These are phyloP conservation scores for Hymenopus coronatus DNA, from an alignment of 2,888 invertebrate genomes.

Conservation along the genomic window DNA sequence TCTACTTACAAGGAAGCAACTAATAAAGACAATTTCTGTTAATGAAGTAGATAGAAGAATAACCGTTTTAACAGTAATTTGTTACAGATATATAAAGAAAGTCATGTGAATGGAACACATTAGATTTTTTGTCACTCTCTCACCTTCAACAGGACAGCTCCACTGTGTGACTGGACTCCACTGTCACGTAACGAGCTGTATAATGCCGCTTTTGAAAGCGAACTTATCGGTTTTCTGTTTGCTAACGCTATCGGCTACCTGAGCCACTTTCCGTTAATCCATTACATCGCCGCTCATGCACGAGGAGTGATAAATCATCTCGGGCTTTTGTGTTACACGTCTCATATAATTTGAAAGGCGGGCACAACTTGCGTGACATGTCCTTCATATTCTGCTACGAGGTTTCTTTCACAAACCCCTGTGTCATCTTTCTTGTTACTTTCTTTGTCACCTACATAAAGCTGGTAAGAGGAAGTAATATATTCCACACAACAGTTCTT, in stretches of 20 bases:
- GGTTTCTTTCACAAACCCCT: neutral
- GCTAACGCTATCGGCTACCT: neutral
- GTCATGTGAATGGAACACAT: too few relatives aligned
- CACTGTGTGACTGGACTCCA: neutral
- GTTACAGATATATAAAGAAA: too few relatives aligned
- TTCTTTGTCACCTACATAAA: too few relatives aligned
- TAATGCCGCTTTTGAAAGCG: neutral
- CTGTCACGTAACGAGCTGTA: neutral
- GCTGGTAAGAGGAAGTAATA: too few relatives aligned
- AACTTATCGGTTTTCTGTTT: neutral
- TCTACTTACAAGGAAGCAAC: too few relatives aligned
- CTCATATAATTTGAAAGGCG: neutral
- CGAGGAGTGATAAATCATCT: neutral
- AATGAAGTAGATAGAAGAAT: too few relatives aligned
- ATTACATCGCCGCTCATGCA: neutral
- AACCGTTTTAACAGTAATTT: too few relatives aligned
- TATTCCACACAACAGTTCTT: too few relatives aligned
- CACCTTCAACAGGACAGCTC: neutral
- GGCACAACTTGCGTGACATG: neutral
- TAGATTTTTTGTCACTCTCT: neutral
- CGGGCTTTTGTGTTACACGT: neutral
- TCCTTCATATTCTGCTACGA: neutral
- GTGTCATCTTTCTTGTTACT: neutral
- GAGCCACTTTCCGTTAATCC: neutral
- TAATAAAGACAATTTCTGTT: too few relatives aligned